phyloP scores from a whole-genome alignment of 1,140 invertebrate genomes.

The Hylyphantes graminicola region DNA sequence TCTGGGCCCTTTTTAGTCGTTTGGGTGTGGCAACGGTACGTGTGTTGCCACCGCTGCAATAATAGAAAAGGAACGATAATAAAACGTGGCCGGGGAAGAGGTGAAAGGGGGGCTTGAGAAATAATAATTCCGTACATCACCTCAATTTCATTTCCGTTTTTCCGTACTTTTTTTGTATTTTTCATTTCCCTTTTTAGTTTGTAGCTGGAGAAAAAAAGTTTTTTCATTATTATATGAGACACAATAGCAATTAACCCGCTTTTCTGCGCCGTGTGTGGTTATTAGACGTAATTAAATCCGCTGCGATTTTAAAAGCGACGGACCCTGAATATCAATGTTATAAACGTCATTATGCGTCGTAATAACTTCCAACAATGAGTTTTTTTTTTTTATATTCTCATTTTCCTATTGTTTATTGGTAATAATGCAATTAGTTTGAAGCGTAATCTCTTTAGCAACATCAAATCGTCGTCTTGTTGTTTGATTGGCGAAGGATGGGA shows the following conservation, averaged over 20 bases:
- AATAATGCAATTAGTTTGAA: no score
- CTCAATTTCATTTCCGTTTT: constrained; percentile 60
- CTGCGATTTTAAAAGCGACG: constrained; percentile 40
- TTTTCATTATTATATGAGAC: constrained; percentile 29
- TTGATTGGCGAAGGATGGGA: no score
- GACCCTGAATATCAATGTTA: constrained; percentile 47
- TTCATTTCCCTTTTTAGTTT: constrained; percentile 6
- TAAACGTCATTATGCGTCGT: constrained; percentile 44
- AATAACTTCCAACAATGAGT: constrained; percentile 41
- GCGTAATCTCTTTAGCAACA: no score
- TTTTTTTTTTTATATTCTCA: background rate
- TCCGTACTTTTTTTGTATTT: constrained; percentile 39
- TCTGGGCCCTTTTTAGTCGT: constrained; percentile 50
- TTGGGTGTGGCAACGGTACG: constrained; percentile 58
- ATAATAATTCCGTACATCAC: constrained; percentile 59
- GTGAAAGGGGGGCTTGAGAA: constrained; percentile 37
- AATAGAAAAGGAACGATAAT: constrained; percentile 48
- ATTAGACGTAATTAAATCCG: constrained; percentile 57
- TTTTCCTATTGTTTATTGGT: background rate
- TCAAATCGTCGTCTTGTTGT: no score
- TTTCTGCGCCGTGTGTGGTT: constrained; percentile 44
- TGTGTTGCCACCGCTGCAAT: constrained; percentile 53
- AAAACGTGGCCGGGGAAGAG: constrained; percentile 24
- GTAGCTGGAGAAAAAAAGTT: background rate
- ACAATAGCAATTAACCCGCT: constrained; percentile 58